Base-by-base conservation (phyloP, 2,113 vertebrate genomes). In the Ailurus styani region DNA sequence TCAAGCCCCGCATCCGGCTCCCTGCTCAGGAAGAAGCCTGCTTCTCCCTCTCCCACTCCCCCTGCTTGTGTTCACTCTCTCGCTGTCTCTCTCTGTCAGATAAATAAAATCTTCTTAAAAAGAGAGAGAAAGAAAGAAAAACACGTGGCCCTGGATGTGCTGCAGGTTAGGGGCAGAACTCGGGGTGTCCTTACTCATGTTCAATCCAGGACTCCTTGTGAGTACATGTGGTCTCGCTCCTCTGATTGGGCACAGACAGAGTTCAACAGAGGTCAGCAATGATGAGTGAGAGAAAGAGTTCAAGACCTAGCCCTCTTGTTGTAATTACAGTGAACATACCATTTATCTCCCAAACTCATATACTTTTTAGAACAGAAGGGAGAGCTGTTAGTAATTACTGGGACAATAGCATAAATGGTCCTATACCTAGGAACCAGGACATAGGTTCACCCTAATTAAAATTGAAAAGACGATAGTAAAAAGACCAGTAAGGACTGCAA, bases 111-210 rank as follows among this genome's bases (percentile, higher is more conserved):
- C 57, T 60, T 60, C n/a, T n/a, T 60, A 5, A 60, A 60, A 60
- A 23, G 23, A 57, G 55, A 25, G 25, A 60, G 55, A 57, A 9
- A 57, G 57, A 60, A 25, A 31, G 21, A 42, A 52, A 40, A 52
- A 31, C 25, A 62, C 2, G 20, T 42, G 0, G 55, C 66, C 3
- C 5, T 72, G 42, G 85, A 50, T 17, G 47, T 0, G 0, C 37
- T 29, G 13, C 37, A 54, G 66, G 21, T 78, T 37, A 45, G 57
- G 4, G 37, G 47, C 20, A 86, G 55, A 77, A 87, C n/a, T 66
- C 0, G 0, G 47, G 45, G 21, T 78, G 57, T 93, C 47, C 21
- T 54, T 77, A 45, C 37, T 45, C 57, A 25, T 20, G n/a, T 20
- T 93, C 50, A 68, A 31, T 57, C 72, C 42, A 57, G 25, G 25